Conservation (phyloP, 2,888 invertebrate genomes). For the Polydrusus pterygomalis region DNA sequence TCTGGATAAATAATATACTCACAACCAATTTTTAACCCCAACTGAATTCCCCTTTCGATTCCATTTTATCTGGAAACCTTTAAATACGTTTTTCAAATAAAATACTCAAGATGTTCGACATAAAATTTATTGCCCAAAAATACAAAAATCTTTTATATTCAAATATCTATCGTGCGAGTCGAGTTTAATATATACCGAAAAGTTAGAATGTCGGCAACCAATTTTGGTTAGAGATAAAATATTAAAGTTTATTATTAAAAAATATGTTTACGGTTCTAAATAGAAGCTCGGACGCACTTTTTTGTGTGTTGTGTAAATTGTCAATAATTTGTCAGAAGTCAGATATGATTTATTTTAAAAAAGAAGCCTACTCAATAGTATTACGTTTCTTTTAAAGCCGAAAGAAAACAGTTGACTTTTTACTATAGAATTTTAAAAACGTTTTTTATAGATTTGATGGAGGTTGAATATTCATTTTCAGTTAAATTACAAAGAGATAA, state of each 20-base stretch:
- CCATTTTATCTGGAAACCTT: neutral
- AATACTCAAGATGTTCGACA: constrained; percentile 2
- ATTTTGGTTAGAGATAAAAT: neutral
- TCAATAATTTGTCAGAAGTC: neutral
- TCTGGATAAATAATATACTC: too few relatives aligned
- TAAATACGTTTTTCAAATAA: neutral
- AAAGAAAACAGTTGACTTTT: too few relatives aligned
- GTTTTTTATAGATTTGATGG: too few relatives aligned
- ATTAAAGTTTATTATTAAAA: constrained; percentile 1
- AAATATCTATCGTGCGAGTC: neutral
- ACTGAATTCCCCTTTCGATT: too few relatives aligned
- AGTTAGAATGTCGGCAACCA: neutral
- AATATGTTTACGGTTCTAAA: neutral
- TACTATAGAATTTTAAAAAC: too few relatives aligned
- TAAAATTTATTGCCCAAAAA: constrained; percentile 8
- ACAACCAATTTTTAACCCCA: too few relatives aligned
- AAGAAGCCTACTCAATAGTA: neutral
- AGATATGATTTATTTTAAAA: neutral
- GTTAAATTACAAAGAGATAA: too few relatives aligned
- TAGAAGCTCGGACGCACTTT: neutral
- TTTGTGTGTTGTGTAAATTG: neutral
- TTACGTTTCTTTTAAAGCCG: too few relatives aligned
- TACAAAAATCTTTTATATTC: constrained; percentile 2
- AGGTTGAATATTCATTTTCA: too few relatives aligned
- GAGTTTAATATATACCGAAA: neutral